Evolutionary conservation across 2,113 vertebrate genomes (phyloP).

Genomic region (Chunga burmeisteri): DNA sequence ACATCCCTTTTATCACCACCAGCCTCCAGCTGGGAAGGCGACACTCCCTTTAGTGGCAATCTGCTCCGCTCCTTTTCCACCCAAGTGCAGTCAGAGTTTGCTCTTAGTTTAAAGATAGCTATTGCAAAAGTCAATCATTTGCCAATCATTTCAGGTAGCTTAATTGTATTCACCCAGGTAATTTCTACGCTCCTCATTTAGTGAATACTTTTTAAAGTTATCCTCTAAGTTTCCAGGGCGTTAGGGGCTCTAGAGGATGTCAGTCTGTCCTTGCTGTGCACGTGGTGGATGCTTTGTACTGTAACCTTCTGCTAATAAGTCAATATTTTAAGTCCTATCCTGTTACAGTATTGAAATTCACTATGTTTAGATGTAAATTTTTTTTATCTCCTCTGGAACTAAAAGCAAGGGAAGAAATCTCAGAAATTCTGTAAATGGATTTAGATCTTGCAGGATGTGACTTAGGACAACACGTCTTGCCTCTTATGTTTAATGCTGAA

Average conservation of each 20-base stretch:
- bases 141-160: slow-evolving; percentile 10
- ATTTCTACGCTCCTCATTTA: slow-evolving; percentile 33
- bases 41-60: slow-evolving; percentile 31
- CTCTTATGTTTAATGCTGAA: background rate
- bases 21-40: slow-evolving; percentile 38
- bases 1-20: slow-evolving; percentile 54
- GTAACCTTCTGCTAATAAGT: background rate
- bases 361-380: slow-evolving; percentile 14
- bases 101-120: slow-evolving; percentile 25
- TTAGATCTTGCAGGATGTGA: background rate
- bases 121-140: background rate
- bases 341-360: background rate
- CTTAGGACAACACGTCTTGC: background rate
- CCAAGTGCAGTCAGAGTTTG: slow-evolving; percentile 40
- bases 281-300: background rate
- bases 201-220: background rate
- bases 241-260: background rate
- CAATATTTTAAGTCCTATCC: background rate
- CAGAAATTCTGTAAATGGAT: background rate
- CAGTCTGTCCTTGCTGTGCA: background rate
- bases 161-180: slow-evolving; percentile 13
- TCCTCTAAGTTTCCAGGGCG: background rate
- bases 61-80: slow-evolving; percentile 51
- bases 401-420: background rate
- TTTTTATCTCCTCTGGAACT: background rate